phyloP scores from a whole-genome alignment of 2,113 vertebrate species.

The Colinus virginianus region DNA sequence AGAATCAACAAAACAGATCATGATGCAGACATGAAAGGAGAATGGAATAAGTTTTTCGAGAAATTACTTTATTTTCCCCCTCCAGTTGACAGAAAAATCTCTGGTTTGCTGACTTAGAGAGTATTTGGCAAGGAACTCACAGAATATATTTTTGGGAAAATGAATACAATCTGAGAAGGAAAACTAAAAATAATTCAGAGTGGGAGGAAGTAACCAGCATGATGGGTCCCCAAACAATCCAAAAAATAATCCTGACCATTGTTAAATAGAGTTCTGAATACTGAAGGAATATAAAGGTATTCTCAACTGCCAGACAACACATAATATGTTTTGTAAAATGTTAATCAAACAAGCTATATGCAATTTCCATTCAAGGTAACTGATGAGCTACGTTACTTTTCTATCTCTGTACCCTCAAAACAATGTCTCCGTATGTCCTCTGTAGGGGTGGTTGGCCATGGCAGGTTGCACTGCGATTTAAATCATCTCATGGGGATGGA shows the following conservation, averaged over 20 bases:
- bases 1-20: not conserved
- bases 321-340: not conserved
- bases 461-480: conserved; percentile 93
- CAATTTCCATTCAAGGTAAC: not conserved
- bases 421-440: not conserved
- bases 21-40: not conserved
- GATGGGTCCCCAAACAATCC: not conserved
- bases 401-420: not conserved
- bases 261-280: not conserved
- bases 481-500: conserved; percentile 88
- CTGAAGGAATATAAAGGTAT: not conserved
- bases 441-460: conserved; percentile 94
- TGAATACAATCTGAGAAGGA: not conserved
- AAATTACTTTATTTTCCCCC: not conserved
- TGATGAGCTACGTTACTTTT: not conserved
- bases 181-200: not conserved
- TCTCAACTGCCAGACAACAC: not conserved
- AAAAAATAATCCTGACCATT: not conserved
- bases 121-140: not conserved
- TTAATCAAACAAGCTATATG: not conserved
- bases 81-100: conserved; percentile 6
- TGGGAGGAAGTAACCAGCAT: not conserved
- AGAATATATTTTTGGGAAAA: not conserved
- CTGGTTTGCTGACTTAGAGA: not conserved
- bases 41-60: not conserved